phyloP scores from a whole-genome alignment of 2,888 invertebrate species.

The Leptopterna dolabrata region DNA sequence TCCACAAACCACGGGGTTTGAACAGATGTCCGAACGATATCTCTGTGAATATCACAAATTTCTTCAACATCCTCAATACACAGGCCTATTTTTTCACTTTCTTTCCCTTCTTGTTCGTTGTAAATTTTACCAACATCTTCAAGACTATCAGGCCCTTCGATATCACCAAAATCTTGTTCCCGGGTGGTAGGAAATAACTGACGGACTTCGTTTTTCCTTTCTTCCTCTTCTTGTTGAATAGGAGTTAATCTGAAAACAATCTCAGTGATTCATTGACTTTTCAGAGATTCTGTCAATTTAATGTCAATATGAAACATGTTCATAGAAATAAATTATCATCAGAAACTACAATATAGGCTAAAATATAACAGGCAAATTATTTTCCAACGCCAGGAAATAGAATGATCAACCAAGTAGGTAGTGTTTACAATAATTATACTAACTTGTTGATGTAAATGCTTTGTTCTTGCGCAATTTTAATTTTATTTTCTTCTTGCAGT shows the following conservation, averaged over 20 bases:
- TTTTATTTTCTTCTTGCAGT: constrained; percentile 77
- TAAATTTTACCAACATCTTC: constrained; percentile 65
- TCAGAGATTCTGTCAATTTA: neutral
- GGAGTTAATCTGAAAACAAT: constrained; percentile 52
- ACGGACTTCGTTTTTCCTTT: constrained; percentile 74
- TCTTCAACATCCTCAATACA: constrained; percentile 69
- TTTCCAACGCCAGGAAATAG: no score
- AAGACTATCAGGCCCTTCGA: constrained; percentile 69
- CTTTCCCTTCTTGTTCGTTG: neutral
- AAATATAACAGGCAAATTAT: no score
- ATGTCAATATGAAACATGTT: neutral
- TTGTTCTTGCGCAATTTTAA: constrained; percentile 79
- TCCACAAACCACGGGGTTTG: constrained; percentile 19
- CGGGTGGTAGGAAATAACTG: constrained; percentile 74
- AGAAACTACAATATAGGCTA: no score
- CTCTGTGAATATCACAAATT: constrained; percentile 66
- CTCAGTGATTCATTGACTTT: neutral
- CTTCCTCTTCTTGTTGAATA: constrained; percentile 73
- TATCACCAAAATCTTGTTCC: constrained; percentile 78
- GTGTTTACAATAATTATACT: constrained; percentile 65
- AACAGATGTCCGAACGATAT: neutral
- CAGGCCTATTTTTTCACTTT: constrained; percentile 16
- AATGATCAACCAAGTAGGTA: no score
- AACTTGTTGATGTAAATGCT: constrained; percentile 81
- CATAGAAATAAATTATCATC: neutral